phyloP scores from a whole-genome alignment of 1,140 invertebrate genomes.

The Drosophila melanogaster region DNA sequence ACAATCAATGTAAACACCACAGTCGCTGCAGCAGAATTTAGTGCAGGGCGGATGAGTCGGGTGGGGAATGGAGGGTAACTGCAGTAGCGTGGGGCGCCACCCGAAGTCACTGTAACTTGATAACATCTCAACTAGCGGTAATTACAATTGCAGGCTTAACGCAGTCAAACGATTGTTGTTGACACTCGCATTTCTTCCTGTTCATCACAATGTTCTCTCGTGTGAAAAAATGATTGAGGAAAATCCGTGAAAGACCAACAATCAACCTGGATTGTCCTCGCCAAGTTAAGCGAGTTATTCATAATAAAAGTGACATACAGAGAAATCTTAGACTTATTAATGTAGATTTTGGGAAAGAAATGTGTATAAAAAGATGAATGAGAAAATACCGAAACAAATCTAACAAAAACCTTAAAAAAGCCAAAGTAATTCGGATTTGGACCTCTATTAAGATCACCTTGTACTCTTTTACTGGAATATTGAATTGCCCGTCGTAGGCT shows the following conservation, averaged over 20 bases:
- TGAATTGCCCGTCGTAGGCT: too few species aligned
- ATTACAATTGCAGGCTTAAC: conserved; percentile 77
- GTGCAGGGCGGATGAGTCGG: background rate
- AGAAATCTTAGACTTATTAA: too few species aligned
- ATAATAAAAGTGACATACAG: too few species aligned
- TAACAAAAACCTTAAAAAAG: too few species aligned
- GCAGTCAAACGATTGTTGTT: conserved; percentile 55
- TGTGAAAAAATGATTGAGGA: conserved; percentile 35
- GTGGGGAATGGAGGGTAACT: conserved; percentile 2
- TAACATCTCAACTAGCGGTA: conserved; percentile 76
- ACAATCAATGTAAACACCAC: conserved; percentile 76
- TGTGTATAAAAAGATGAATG: too few species aligned
- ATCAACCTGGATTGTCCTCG: conserved; percentile 15
- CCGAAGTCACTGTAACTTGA: conserved; percentile 70
- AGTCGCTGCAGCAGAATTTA: conserved; percentile 37
- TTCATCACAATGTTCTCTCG: conserved; percentile 42
- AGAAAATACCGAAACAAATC: too few species aligned
- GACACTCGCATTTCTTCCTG: conserved; percentile 58
- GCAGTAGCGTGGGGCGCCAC: conserved; percentile 32
- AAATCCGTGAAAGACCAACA: conserved; percentile 24
- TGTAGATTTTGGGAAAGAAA: too few species aligned
- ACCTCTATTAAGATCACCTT: background rate
- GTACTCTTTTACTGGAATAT: background rate
- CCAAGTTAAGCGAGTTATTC: background rate
- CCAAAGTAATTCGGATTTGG: background rate